These are phyloP conservation scores for Eidolon helvum DNA, from an alignment of 2,113 vertebrate genomes.

Conservation along the genomic window DNA sequence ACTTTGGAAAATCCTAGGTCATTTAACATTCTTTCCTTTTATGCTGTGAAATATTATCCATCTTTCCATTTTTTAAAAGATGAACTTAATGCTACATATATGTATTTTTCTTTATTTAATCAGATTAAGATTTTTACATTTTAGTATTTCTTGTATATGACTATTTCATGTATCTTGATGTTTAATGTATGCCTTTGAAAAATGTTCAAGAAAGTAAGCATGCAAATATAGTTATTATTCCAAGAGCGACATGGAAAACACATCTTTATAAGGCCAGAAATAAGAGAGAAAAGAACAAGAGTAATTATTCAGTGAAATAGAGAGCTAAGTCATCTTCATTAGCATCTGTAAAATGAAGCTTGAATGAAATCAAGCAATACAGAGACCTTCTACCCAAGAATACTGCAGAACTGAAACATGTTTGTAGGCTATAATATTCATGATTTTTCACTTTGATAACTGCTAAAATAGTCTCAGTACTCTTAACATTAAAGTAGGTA, in stretches of 20 bases:
- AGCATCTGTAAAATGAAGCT: slow-evolving; percentile 22
- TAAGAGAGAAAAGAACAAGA: not conserved
- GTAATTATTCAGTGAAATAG: not conserved
- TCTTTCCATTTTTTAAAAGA: not conserved
- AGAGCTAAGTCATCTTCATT: not conserved
- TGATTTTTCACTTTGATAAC: not conserved
- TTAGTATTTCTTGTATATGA: not conserved
- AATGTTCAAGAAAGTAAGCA: not conserved
- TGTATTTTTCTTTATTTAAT: slow-evolving; percentile 28
- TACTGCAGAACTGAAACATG: not conserved
- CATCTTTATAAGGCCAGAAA: not conserved
- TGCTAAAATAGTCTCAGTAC: not conserved
- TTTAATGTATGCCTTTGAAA: slow-evolving; percentile 16
- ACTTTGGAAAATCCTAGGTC: not conserved
- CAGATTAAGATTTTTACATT: not conserved
- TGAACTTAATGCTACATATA: not conserved
- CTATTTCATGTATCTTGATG: not conserved
- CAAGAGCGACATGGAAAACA: not conserved
- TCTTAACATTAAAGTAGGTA: slow-evolving; percentile 13
- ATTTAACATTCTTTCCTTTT: not conserved
- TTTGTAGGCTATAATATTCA: not conserved
- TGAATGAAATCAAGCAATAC: slow-evolving; percentile 1
- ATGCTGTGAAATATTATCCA: not conserved
- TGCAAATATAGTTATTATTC: not conserved
- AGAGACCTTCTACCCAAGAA: not conserved